A percentile compares a stretch with the other conserved stretches of the same genome.
phyloP scores from a whole-genome alignment of 2,797 vertebrate species.

The Myotis findleyi region DNA sequence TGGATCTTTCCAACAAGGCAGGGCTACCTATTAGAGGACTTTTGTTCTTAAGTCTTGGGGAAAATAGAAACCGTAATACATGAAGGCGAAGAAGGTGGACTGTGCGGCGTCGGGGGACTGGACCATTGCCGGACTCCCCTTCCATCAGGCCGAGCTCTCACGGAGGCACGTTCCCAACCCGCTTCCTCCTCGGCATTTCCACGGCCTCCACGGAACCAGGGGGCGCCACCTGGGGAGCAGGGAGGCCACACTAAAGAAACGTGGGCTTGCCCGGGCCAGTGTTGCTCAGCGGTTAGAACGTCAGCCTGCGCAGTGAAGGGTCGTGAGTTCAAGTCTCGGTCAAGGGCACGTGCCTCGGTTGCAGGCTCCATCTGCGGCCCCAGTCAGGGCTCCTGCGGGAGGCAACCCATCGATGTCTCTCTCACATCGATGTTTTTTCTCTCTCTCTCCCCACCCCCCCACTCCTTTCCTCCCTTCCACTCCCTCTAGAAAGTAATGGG shows the following conservation, averaged over 20 bases:
- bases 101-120: background rate
- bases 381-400: too few species aligned
- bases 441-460: too few species aligned
- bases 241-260: background rate
- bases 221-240: background rate
- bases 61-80: background rate
- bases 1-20: background rate
- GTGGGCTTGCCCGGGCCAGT: background rate
- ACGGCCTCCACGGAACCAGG: background rate
- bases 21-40: background rate
- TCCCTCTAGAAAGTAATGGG: too few species aligned
- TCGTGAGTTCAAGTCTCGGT: too few species aligned
- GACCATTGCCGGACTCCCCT: rapidly evolving
- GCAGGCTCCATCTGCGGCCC: too few species aligned
- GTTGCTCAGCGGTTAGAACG: too few species aligned
- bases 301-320: too few species aligned
- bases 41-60: too few species aligned
- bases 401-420: too few species aligned
- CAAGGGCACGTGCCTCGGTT: too few species aligned
- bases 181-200: background rate
- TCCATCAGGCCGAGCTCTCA: background rate
- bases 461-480: too few species aligned
- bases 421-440: too few species aligned
- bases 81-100: background rate
- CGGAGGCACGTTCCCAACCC: rapidly evolving